Percentiles rank a stretch among this genome's conserved stretches.
phyloP scores from a whole-genome alignment of 2,113 vertebrate genomes.

The Prinia subflava region DNA sequence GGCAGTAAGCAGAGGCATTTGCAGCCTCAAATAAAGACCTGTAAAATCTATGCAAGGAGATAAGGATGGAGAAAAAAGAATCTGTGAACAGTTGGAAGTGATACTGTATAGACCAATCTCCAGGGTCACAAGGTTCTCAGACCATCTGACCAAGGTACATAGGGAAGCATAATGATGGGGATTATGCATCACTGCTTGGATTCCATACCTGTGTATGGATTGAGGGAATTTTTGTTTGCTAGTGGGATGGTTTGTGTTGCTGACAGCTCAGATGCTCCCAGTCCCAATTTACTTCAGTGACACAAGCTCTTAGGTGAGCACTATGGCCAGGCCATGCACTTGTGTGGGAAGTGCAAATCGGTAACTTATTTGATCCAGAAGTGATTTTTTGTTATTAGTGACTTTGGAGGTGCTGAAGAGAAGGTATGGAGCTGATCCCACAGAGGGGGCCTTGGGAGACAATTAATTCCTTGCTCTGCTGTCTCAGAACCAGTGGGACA shows the following conservation, averaged over 20 bases:
- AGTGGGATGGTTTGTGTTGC: not conserved
- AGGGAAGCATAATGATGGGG: not conserved
- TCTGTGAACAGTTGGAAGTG: not conserved
- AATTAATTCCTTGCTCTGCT: not conserved
- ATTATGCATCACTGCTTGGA: not conserved
- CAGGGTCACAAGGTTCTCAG: not conserved
- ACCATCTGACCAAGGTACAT: not conserved
- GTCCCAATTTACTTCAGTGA: not conserved
- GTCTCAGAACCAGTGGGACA: not conserved
- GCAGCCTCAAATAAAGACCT: not conserved
- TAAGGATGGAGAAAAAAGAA: not conserved
- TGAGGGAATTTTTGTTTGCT: not conserved
- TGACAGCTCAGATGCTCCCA: not conserved
- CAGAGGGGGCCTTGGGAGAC: rapidly evolving
- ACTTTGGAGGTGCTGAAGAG: not conserved
- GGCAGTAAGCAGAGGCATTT: not conserved
- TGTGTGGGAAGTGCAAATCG: not conserved
- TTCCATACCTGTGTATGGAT: not conserved
- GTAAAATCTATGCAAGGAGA: not conserved
- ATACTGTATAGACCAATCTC: rapidly evolving
- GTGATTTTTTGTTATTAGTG: not conserved
- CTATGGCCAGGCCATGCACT: rapidly evolving
- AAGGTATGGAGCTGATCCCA: not conserved
- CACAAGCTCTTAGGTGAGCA: not conserved
- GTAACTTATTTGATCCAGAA: not conserved